Evolutionary conservation across 2,797 vertebrate species (phyloP), one percentile per base, ranked within the genome.

Genomic region (Amphiprion clarkii): DNA sequence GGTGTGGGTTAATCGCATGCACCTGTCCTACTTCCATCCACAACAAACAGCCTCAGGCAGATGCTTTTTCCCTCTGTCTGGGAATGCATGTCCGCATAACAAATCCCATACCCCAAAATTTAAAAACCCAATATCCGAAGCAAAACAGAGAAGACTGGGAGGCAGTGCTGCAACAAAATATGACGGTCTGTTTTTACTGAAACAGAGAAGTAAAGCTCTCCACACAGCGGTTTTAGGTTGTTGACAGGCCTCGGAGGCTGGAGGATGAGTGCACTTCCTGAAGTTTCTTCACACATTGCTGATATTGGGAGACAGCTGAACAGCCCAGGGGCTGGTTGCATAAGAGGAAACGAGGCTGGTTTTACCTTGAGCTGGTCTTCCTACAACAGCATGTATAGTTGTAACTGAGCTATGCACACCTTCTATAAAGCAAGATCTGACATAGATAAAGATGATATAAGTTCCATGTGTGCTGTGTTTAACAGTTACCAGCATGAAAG

Each of bases 291-390:
- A 83, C 86, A 88, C 72, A 48, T 62, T 80, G 79, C 79, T 89
- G 84, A 91, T 89, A 85, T 67, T 74, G 67, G 70, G 44, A 79
- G 87, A 90, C 88, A 89, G 86, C 83, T 73, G 71, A 87, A 73
- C 54, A 40, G 85, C 88, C 78, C 13, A 3, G 57, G 58, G 88
- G 78, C 21, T 44, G 46, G 67, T 85, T 88, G 77, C 79, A 71
- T 85, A 82, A 92, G 54, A 65, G 67, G 44, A 71, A 70, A 77
- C 36, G 56, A 81, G 60, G 48, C 72, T 76, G 56, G 65, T 39
- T 74, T 74, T 78, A 83, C 79, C 84, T 83, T 42, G 12, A 84
- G 74, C 64, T 73, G 71, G 13, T 71, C 55, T 57, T 71, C 17
- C 60, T 71, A 10, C 60, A 75, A 58, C 10, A n/a, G 23, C 40